Conservation (phyloP, 2,888 invertebrate genomes). For the Drosophila neonasuta region DNA sequence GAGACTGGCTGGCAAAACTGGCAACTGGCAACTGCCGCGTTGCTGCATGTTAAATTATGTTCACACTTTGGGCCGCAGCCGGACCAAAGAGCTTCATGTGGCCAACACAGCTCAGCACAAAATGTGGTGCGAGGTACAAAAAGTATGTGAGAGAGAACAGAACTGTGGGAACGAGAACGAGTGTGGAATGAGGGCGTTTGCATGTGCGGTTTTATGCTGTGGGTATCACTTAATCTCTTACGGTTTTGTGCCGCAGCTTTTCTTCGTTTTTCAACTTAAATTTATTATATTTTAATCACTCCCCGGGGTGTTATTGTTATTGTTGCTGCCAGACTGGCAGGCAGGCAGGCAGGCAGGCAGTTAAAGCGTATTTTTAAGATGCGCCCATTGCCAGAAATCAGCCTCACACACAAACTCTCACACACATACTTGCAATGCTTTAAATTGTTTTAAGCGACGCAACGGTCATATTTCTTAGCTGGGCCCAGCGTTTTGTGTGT, state of each 20-base stretch:
- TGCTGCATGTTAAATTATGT: slow-evolving; percentile 76
- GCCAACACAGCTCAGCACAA: slow-evolving; percentile 18
- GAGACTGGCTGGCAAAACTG: slow-evolving; percentile 13
- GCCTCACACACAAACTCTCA: slow-evolving; percentile 22
- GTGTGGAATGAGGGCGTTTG: slow-evolving; percentile 44
- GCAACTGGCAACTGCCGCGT: slow-evolving; percentile 46
- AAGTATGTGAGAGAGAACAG: background rate
- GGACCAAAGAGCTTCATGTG: slow-evolving; percentile 51
- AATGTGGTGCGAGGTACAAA: background rate
- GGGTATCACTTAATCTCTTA: slow-evolving; percentile 76
- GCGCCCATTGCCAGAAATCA: slow-evolving; percentile 34
- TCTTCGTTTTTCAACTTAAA: slow-evolving; percentile 72
- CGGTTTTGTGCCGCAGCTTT: slow-evolving; percentile 56
- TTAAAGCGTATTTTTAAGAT: slow-evolving; percentile 70
- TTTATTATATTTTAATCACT: slow-evolving; percentile 82
- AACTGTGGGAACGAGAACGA: background rate
- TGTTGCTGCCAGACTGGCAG: slow-evolving; percentile 65
- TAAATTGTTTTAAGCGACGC: slow-evolving; percentile 75
- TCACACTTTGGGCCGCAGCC: slow-evolving; percentile 72
- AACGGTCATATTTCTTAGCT: slow-evolving; percentile 61
- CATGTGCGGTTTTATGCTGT: slow-evolving; percentile 74
- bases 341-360: slow-evolving; percentile 55
- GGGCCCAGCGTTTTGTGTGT: slow-evolving; percentile 44
- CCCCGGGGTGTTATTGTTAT: slow-evolving; percentile 73
- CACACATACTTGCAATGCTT: slow-evolving; percentile 36